These are phyloP conservation scores for Hanleya hanleyi DNA, from an alignment of 2,888 invertebrate genomes.

Conservation along the genomic window DNA sequence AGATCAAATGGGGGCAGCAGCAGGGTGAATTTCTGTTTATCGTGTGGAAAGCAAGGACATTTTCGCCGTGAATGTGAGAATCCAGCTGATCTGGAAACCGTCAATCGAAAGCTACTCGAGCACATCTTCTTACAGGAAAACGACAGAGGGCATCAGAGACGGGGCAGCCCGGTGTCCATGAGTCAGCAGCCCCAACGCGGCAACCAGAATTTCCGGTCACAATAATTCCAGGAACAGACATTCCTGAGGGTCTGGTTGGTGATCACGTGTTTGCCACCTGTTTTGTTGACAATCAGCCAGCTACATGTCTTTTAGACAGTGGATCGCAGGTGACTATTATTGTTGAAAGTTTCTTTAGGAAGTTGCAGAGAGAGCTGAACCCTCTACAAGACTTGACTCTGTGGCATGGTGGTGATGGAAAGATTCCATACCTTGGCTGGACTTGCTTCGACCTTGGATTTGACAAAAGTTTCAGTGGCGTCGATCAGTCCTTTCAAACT, in stretches of 20 bases:
- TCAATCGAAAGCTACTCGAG: background rate
- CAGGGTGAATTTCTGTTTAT: background rate
- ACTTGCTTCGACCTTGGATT: background rate
- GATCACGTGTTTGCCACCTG: background rate
- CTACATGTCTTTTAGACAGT: background rate
- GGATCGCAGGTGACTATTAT: background rate
- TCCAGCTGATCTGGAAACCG: background rate
- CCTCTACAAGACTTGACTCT: background rate
- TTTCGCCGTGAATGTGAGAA: background rate
- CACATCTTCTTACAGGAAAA: background rate
- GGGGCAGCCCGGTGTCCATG: slow-evolving; percentile 1
- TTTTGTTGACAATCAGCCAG: slow-evolving; percentile 3
- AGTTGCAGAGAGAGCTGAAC: background rate
- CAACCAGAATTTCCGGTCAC: background rate
- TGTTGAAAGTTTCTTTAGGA: background rate
- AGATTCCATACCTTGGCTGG: slow-evolving; percentile 2
- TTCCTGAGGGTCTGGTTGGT: slow-evolving; percentile 7
- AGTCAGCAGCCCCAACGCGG: background rate
- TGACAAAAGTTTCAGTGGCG: background rate
- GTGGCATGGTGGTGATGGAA: background rate
- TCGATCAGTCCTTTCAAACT: background rate
- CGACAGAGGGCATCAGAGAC: background rate
- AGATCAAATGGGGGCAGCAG: background rate
- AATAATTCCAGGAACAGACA: background rate
- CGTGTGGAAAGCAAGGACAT: background rate